Evolutionary conservation across 2,797 vertebrate genomes (phyloP).

Genomic region (Argya squamiceps): DNA sequence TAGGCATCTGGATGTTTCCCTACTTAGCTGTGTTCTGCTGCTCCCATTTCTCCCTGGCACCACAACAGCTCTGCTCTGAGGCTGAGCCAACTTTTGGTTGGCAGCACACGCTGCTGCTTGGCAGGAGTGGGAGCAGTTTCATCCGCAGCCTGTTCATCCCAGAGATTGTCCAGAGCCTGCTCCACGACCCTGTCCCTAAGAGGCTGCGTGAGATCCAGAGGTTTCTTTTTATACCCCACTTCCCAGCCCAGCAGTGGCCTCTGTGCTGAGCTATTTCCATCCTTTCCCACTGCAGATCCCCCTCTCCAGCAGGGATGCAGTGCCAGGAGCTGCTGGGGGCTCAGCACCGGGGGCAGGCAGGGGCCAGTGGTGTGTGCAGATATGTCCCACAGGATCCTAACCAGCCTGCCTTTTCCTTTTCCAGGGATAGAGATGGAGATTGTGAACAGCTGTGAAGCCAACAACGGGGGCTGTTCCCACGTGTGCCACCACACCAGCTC

Average conservation of each 20-base stretch:
- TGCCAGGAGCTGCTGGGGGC: background rate
- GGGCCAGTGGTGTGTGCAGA: accelerated
- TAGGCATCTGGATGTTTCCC: constrained; percentile 11
- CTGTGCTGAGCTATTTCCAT: background rate
- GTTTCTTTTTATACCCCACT: background rate
- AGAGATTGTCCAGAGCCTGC: background rate
- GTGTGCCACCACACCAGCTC: constrained; percentile 86
- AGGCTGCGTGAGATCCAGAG: background rate
- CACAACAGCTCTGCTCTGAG: background rate
- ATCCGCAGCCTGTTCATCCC: background rate
- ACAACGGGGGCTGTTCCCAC: constrained; percentile 91
- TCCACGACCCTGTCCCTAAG: background rate
- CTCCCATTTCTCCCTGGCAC: constrained; percentile 41
- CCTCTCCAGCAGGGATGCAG: background rate
- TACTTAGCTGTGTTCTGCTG: background rate
- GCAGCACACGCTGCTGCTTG: constrained; percentile 7
- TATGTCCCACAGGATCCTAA: background rate
- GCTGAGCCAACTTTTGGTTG: background rate
- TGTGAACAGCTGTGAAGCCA: constrained; percentile 90
- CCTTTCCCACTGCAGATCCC: background rate
- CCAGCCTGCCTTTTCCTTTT: background rate
- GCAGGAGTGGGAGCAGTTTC: background rate
- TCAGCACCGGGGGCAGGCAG: accelerated
- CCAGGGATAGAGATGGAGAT: constrained; percentile 98
- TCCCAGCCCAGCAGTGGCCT: background rate